Evolutionary conservation across 2,888 invertebrate species (phyloP).

Genomic region (Neoascia interrupta): DNA sequence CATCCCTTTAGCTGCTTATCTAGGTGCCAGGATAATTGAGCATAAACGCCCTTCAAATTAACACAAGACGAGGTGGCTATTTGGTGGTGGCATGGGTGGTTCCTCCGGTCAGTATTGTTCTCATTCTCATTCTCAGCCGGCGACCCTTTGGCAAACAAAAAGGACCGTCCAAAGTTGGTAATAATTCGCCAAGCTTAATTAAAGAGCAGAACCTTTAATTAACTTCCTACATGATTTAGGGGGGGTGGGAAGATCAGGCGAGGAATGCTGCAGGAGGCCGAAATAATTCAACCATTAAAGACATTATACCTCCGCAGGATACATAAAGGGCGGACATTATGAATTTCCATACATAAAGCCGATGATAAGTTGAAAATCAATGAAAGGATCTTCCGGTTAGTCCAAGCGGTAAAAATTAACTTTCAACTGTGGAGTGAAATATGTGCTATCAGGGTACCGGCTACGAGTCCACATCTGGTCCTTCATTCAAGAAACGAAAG

Average conservation of each 20-base stretch:
- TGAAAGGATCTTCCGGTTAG: slow-evolving; percentile 1
- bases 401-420: slow-evolving; percentile 15
- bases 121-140: background rate
- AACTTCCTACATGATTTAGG: slow-evolving; percentile 43
- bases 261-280: background rate
- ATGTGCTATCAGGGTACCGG: background rate
- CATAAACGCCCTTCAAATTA: slow-evolving; percentile 68
- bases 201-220: slow-evolving; percentile 54
- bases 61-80: slow-evolving; percentile 48
- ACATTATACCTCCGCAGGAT: slow-evolving; percentile 9
- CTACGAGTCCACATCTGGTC: no score
- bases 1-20: slow-evolving; percentile 54
- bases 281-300: background rate
- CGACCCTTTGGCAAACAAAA: background rate
- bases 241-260: no score
- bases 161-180: slow-evolving; percentile 30
- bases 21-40: slow-evolving; percentile 64
- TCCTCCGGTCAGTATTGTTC: background rate
- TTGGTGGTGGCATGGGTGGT: slow-evolving; percentile 24
- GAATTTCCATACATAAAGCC: slow-evolving; percentile 14
- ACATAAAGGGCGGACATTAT: slow-evolving; percentile 5
- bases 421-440: slow-evolving; percentile 5
- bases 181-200: slow-evolving; percentile 54
- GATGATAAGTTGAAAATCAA: slow-evolving; percentile 26
- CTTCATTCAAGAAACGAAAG: no score